phyloP scores from a whole-genome alignment of 1,140 invertebrate genomes.

The Diprion similis region DNA sequence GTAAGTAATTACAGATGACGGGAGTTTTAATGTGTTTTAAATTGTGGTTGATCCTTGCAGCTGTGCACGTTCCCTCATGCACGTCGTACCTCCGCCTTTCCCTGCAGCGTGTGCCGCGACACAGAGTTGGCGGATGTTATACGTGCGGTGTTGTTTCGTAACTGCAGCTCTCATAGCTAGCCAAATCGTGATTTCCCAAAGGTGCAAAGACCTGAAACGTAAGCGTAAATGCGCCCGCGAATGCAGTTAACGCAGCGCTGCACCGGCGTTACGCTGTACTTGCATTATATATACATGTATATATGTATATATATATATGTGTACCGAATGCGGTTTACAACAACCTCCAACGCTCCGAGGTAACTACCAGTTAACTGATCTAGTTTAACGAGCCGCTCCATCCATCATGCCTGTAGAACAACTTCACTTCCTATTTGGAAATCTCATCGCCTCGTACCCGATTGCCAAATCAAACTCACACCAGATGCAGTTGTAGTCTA shows the following conservation, averaged over 20 bases:
- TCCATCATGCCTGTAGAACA: background rate
- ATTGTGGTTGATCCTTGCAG: too few species aligned
- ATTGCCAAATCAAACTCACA: conserved; percentile 5
- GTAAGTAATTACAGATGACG: too few species aligned
- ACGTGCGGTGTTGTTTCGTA: too few species aligned
- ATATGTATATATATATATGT: too few species aligned
- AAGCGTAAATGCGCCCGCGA: background rate
- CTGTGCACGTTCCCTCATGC: too few species aligned
- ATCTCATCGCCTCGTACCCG: background rate
- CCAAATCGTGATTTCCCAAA: conserved; percentile 5
- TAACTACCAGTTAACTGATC: conserved; percentile 7
- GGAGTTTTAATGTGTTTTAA: too few species aligned
- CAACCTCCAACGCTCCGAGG: background rate
- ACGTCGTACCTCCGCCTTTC: too few species aligned
- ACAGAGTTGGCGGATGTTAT: too few species aligned
- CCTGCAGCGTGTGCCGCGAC: too few species aligned
- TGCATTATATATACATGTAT: too few species aligned
- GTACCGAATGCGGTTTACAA: background rate
- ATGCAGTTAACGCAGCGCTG: background rate
- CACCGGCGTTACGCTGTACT: background rate
- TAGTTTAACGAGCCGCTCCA: background rate
- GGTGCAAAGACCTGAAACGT: background rate
- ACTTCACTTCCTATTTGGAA: conserved; percentile 5
- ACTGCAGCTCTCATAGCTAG: background rate
- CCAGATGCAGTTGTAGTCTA: too few species aligned